A percentile compares a stretch with the other conserved stretches of the same genome.
phyloP scores from a whole-genome alignment of 2,888 invertebrate species.

The Euspilapteryx auroguttella region DNA sequence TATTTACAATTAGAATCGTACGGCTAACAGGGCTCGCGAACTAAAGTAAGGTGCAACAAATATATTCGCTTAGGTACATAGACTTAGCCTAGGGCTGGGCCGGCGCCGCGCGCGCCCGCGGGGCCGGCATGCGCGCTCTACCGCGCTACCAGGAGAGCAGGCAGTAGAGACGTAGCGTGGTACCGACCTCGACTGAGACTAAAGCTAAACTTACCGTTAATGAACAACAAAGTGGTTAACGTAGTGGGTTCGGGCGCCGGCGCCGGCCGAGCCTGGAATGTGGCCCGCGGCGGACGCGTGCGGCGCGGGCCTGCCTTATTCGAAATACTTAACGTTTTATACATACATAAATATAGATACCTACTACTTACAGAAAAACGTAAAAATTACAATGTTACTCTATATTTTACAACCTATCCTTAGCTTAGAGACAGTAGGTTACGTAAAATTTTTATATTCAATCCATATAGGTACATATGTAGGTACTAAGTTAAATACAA shows the following conservation, averaged over 20 bases:
- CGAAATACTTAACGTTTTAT: constrained; percentile 42
- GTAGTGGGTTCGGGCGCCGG: constrained; percentile 1
- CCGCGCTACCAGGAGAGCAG: too few relatives aligned
- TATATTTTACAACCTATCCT: constrained; percentile 39
- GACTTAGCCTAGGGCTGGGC: constrained; percentile 47
- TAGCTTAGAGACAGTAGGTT: constrained; percentile 45
- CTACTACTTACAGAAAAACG: constrained; percentile 36
- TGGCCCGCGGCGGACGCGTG: constrained; percentile 37
- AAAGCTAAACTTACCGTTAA: constrained; percentile 55
- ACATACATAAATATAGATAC: constrained; percentile 55
- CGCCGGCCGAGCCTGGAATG: constrained; percentile 41
- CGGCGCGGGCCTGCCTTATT: constrained; percentile 11
- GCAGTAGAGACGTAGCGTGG: too few relatives aligned
- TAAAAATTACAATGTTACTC: constrained; percentile 35
- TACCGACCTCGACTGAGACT: constrained; percentile 56
- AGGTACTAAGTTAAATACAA: too few relatives aligned
- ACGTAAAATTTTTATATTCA: constrained; percentile 22
- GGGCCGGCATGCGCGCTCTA: too few relatives aligned
- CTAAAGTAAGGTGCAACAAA: constrained; percentile 48
- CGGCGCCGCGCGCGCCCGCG: too few relatives aligned
- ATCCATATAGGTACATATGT: constrained; percentile 15
- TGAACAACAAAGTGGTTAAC: constrained; percentile 60
- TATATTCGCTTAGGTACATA: constrained; percentile 44
- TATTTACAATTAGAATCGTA: constrained; percentile 34
- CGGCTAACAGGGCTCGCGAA: constrained; percentile 47